Base-by-base conservation (phyloP, 2,113 vertebrate species). In the Empidonax traillii region DNA sequence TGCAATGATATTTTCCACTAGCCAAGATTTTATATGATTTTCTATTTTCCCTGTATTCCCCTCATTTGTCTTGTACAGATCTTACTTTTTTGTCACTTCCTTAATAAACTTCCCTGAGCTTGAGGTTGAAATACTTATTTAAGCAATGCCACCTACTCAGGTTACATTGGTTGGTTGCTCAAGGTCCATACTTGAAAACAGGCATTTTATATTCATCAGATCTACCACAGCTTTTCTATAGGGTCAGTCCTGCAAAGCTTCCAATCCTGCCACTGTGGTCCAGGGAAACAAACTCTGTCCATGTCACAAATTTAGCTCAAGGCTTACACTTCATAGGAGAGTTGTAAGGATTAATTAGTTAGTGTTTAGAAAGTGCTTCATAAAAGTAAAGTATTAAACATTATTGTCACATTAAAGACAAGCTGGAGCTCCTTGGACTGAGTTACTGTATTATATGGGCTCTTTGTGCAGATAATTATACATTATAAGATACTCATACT, bases 361-460 rank as follows among this genome's bases (percentile, higher is more conserved):
- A 84, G 27, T 71, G 43, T 89, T 95, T 78, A 74, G 89, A 80
- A 94, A 90, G 52, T 67, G 12, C 51, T 87, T 88, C 91, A 81
- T 93, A 86, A 94, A 86, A 89, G n/a, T 74, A 74, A 90, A 88
- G 72, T 71, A 47, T 76, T 86, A 81, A 92, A 78, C 9, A 52
- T 93, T 90, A 93, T 73, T 78, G 66, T 35, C 83, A 84, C 55
- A 92, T 93, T 92, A 90, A 94, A 93, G 83, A 84, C 73, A 89
- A 96, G 39, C 59, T 90, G 69, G 61, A 90, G 30, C 11, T 51
- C 55, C 43, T 89, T 89, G 91, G 76, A 59, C 51, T 73, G 63
- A 66, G 21, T 59, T 92, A 78, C 59, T 75, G 30, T 84, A 83
- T 37, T 92, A 67, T 59, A 74, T 55, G 33, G 43, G 68, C 61